These are phyloP conservation scores for Phainopepla nitens DNA, from an alignment of 2,113 vertebrate species.

Conservation along the genomic window DNA sequence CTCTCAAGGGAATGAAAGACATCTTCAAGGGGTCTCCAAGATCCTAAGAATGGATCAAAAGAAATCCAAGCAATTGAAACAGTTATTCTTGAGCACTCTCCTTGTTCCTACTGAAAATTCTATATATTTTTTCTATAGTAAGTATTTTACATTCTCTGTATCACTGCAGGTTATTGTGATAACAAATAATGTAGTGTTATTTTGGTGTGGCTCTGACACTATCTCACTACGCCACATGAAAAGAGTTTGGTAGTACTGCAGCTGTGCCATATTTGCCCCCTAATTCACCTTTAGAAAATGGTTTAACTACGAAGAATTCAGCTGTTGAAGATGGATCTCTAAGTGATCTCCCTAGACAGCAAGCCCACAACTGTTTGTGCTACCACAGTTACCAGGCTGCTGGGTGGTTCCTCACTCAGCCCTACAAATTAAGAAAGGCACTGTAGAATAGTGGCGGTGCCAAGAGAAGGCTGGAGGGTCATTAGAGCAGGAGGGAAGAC, in stretches of 20 bases:
- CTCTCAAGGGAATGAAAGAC: not conserved
- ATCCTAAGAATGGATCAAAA: not conserved
- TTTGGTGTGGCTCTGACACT: not conserved
- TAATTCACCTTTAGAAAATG: not conserved
- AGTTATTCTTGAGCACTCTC: not conserved
- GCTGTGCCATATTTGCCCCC: not conserved
- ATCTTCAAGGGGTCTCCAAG: not conserved
- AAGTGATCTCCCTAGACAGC: not conserved
- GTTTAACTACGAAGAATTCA: not conserved
- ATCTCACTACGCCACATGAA: not conserved
- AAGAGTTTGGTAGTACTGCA: not conserved
- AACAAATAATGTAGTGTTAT: not conserved
- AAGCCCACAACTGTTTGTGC: not conserved
- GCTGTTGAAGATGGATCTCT: not conserved
- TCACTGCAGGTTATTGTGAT: not conserved
- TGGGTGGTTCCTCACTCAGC: not conserved
- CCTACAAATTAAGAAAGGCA: not conserved
- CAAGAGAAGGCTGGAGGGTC: not conserved
- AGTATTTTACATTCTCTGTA: not conserved
- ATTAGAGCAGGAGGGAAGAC: not conserved
- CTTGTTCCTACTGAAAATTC: not conserved
- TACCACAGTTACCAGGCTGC: not conserved
- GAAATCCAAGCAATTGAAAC: not conserved
- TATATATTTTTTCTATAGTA: not conserved
- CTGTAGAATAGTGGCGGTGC: rapidly evolving